phyloP scores from a whole-genome alignment of 2,113 vertebrate species.

The Mesitornis unicolor region DNA sequence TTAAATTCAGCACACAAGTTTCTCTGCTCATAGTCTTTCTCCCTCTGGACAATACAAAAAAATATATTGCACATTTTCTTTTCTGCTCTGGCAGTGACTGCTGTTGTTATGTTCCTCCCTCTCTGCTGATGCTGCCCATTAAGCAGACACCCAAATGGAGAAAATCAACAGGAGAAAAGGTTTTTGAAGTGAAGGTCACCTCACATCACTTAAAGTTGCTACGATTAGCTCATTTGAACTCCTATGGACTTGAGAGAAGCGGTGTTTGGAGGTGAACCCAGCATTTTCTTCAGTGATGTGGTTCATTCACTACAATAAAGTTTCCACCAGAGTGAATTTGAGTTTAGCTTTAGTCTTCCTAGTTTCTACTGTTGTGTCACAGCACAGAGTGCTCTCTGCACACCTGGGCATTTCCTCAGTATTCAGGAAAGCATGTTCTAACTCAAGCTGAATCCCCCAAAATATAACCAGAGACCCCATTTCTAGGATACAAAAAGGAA shows the following conservation, averaged over 20 bases:
- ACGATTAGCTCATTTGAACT: not conserved
- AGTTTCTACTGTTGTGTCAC: not conserved
- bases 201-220: not conserved
- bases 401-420: not conserved
- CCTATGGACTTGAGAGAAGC: not conserved
- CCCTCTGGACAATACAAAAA: not conserved
- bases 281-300: not conserved
- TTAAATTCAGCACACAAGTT: not conserved
- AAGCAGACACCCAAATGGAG: not conserved
- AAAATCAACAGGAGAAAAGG: not conserved
- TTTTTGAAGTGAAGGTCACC: not conserved
- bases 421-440: not conserved
- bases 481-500: not conserved
- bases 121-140: not conserved
- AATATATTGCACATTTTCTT: not conserved
- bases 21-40: not conserved
- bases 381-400: not conserved
- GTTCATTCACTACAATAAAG: not conserved
- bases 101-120: not conserved
- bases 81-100: not conserved
- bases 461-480: not conserved
- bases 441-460: not conserved
- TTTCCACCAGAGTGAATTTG: not conserved
- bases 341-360: not conserved
- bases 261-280: not conserved